Percentiles rank a stretch among this genome's conserved stretches.
Evolutionary conservation across 2,797 vertebrate species (phyloP).

Genomic region (Paratrypauchen microcephalus): DNA sequence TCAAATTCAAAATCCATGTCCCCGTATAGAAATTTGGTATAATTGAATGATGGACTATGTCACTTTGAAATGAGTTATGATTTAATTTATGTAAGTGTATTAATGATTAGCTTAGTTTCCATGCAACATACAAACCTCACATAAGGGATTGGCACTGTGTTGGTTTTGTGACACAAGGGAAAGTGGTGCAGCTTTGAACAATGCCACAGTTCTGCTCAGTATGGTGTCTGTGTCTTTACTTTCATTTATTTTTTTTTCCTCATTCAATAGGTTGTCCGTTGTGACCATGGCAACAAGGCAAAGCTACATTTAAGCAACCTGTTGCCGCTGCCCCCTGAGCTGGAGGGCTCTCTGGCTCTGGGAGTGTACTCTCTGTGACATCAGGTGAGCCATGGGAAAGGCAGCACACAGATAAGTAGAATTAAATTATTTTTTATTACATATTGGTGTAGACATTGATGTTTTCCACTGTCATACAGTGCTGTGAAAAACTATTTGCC

Average conservation of each 20-base stretch:
- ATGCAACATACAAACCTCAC: no score
- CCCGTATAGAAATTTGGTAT: no score
- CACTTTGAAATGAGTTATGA: no score
- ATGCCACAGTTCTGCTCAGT: not conserved
- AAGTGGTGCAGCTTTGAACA: not conserved
- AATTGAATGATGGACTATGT: no score
- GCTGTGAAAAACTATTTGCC: no score
- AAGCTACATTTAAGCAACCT: slow-evolving; percentile 73
- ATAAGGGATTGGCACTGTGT: no score
- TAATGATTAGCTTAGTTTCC: no score
- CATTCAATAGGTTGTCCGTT: slow-evolving; percentile 81
- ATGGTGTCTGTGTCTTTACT: not conserved
- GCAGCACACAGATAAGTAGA: not conserved
- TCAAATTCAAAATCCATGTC: no score
- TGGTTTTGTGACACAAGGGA: not conserved
- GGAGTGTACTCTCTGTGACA: slow-evolving; percentile 85
- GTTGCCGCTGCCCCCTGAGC: slow-evolving; percentile 76
- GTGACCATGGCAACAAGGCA: slow-evolving; percentile 83
- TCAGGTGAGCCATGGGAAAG: slow-evolving; percentile 77
- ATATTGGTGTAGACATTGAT: not conserved
- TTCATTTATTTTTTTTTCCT: slow-evolving; percentile 6
- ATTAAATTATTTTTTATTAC: not conserved
- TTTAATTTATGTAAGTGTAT: no score
- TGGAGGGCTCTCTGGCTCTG: slow-evolving; percentile 76
- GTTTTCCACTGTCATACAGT: not conserved